Percentiles rank a stretch among this genome's conserved stretches.
These are phyloP conservation scores for Aviceda subcristata DNA, from an alignment of 2,113 vertebrate genomes.

Conservation along the genomic window DNA sequence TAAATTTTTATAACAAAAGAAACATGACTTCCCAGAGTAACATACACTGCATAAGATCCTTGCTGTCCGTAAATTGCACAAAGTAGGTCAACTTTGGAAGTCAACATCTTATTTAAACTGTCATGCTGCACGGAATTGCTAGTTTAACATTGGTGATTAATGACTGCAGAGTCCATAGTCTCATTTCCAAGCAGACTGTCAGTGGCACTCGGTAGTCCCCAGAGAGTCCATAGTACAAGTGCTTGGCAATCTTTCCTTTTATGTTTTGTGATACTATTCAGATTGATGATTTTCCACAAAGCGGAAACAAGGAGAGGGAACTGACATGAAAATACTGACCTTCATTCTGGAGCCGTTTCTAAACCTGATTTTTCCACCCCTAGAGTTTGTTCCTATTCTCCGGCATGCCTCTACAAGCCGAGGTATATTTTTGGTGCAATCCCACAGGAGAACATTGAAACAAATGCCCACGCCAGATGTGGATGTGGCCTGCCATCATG, in stretches of 20 bases:
- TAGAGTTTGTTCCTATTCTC: neutral
- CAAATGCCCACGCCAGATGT: neutral
- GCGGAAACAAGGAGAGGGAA: neutral
- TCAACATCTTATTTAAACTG: neutral
- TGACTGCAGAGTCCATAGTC: neutral
- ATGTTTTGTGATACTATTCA: neutral
- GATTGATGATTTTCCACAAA: neutral
- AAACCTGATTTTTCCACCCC: neutral
- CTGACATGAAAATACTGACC: neutral
- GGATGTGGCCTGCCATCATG: neutral
- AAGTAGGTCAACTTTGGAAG: neutral
- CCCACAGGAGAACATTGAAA: accelerated
- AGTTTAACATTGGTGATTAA: neutral
- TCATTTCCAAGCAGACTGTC: neutral
- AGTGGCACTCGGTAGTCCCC: neutral
- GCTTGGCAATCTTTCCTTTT: neutral
- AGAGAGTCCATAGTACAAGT: neutral
- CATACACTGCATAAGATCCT: neutral
- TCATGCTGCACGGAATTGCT: neutral
- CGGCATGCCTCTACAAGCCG: accelerated
- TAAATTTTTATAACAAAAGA: neutral
- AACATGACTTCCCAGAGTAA: neutral
- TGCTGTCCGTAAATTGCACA: neutral
- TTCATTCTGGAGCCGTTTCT: neutral
- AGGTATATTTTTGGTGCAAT: neutral